Percentiles rank a stretch among this genome's conserved stretches.
Evolutionary conservation across 2,888 invertebrate genomes (phyloP).

Genomic region (Conistra vaccinii): DNA sequence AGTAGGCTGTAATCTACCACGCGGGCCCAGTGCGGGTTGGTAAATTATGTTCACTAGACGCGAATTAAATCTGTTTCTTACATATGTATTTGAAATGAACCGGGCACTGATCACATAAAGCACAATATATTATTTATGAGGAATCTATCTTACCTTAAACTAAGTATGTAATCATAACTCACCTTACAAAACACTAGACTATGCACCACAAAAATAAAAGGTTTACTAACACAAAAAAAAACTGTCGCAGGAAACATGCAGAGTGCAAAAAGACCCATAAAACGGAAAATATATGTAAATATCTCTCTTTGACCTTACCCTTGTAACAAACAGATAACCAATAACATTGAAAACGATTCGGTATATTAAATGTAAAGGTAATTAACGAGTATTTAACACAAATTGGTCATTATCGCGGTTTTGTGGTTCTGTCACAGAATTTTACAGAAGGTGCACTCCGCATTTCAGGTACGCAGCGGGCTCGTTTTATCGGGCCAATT

Average conservation of each 20-base stretch:
- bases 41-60: no score
- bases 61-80: background rate
- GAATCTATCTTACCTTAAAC: background rate
- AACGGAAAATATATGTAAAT: background rate
- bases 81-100: background rate
- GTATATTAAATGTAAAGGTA: background rate
- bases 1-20: no score
- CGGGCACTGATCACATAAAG: background rate
- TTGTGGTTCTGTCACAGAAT: background rate
- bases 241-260: background rate
- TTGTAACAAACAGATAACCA: background rate
- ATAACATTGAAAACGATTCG: conserved; percentile 27
- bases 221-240: conserved; percentile 4
- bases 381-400: conserved; percentile 4
- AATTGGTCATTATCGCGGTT: background rate
- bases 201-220: conserved; percentile 7
- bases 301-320: background rate
- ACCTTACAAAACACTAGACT: conserved; percentile 12
- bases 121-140: background rate
- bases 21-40: no score
- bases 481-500: no score
- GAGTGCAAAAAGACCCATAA: background rate
- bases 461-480: no score
- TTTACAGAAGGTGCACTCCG: no score
- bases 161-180: background rate